Evolutionary conservation across 2,888 invertebrate species (phyloP).

Genomic region (Deilephila elpenor): DNA sequence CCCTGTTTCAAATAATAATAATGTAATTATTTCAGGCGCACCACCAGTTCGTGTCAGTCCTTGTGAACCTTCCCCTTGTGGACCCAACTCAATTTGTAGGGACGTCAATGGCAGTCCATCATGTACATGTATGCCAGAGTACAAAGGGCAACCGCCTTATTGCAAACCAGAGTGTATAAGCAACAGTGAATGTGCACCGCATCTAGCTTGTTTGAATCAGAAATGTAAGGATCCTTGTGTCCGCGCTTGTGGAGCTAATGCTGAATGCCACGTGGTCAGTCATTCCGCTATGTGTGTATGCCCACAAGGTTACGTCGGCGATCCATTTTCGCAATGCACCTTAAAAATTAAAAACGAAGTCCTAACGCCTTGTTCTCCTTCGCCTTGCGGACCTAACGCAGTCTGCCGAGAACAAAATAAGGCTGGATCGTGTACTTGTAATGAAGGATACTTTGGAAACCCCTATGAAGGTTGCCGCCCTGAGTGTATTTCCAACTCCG

Average conservation of each 20-base stretch:
- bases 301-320: constrained; percentile 85
- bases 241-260: constrained; percentile 88
- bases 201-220: constrained; percentile 89
- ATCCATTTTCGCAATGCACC: constrained; percentile 86
- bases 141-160: constrained; percentile 89
- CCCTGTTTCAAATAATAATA: constrained; percentile 19
- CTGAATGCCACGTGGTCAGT: constrained; percentile 90
- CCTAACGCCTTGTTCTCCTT: constrained; percentile 87
- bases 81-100: constrained; percentile 90
- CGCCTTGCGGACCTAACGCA: constrained; percentile 90
- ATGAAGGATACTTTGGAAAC: constrained; percentile 89
- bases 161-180: constrained; percentile 92
- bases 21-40: constrained; percentile 49
- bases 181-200: constrained; percentile 89
- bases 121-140: constrained; percentile 89
- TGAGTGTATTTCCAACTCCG: constrained; percentile 89
- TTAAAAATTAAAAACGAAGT: constrained; percentile 77
- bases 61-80: constrained; percentile 92
- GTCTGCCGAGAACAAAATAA: constrained; percentile 88
- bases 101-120: constrained; percentile 88
- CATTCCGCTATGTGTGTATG: constrained; percentile 93
- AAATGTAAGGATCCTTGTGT: constrained; percentile 91
- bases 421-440: constrained; percentile 89
- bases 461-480: constrained; percentile 91
- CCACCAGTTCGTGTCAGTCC: constrained; percentile 81